Percentiles rank a stretch among this genome's conserved stretches.
phyloP scores from a whole-genome alignment of 2,113 vertebrate species.

The Zosterops japonicus region DNA sequence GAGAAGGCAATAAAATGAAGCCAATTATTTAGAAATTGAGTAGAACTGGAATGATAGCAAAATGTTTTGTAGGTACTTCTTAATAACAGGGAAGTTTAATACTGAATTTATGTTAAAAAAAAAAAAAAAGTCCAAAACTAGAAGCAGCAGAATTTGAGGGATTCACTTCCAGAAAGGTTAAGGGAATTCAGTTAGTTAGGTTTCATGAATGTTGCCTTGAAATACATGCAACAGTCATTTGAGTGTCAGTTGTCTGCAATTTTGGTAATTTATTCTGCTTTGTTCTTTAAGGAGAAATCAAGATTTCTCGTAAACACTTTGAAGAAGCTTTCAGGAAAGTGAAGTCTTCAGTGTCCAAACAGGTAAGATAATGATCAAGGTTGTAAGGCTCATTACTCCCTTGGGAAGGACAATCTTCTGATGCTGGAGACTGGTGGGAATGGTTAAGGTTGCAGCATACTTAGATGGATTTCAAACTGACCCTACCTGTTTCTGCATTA shows the following conservation, averaged over 20 bases:
- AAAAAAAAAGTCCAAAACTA: background rate
- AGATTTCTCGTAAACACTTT: slow-evolving; percentile 83
- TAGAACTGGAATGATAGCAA: background rate
- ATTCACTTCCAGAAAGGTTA: background rate
- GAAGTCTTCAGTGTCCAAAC: slow-evolving; percentile 86
- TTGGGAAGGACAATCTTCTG: background rate
- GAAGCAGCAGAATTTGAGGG: background rate
- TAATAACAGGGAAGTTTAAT: background rate
- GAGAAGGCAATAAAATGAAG: background rate
- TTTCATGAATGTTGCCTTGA: background rate
- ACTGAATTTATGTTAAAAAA: background rate
- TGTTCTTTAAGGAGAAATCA: slow-evolving; percentile 73
- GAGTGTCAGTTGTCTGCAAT: background rate
- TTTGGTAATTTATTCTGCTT: background rate
- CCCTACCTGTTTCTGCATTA: background rate
- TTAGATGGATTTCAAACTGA: background rate
- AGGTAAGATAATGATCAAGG: slow-evolving; percentile 75
- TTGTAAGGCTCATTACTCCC: no score
- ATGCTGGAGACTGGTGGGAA: background rate
- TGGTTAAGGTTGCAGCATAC: background rate
- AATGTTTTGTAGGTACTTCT: background rate
- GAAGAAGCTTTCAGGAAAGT: slow-evolving; percentile 91
- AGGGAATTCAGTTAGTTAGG: background rate
- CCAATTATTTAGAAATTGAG: background rate
- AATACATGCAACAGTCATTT: background rate